Base-by-base conservation (phyloP, 2,888 invertebrate species). In the Idaea biselata region DNA sequence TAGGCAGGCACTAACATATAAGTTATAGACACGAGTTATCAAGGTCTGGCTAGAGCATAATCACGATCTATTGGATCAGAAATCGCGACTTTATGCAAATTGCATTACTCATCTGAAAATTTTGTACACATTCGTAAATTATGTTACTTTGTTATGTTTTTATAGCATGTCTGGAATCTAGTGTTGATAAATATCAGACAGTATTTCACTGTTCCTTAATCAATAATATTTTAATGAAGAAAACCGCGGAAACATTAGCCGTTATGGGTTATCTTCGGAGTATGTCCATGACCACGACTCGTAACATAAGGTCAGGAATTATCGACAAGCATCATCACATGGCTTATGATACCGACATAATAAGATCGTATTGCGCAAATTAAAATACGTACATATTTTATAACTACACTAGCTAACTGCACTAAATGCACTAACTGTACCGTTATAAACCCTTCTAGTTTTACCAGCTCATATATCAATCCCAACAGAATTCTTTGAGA, bases 261-360 rank as follows among this genome's bases (percentile, higher is more conserved):
- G 60, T 69, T 66, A 64, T 76, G 73, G 44, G 69, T 76, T 78
- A 81, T 82, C 78, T 72, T 63, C 69, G 68, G 71, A 66, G 71
- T 69, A 72, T 77, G 78, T 65, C 82, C 80, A 63, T 83, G 83
- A 82, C 79, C 80, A 74, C 60, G 75, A 76, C 73, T 75, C 73
- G 71, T 81, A 78, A 81, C 78, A 77, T 77, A 72, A 75, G 76
- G 77, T 76, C 79, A 69, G 55, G 69, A 66, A 72, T 69, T 77
- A 78, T 73, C 69, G 64, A 63, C 60, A 63, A 69, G 63, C 70
- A 73, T 74, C 67, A 69, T 64, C 67, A 70, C 64, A 68, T 63
- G 58, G 70, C 68, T 71, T 67, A 71, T 33, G 65, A 60, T 60
- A 55, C 53, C 18, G 44, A 44, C 44, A 44, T 44, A 44, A 44